Percentiles rank a stretch among this genome's conserved stretches.
phyloP scores from a whole-genome alignment of 92 coral and sea anemone genomes.

The Pocillopora grandis region DNA sequence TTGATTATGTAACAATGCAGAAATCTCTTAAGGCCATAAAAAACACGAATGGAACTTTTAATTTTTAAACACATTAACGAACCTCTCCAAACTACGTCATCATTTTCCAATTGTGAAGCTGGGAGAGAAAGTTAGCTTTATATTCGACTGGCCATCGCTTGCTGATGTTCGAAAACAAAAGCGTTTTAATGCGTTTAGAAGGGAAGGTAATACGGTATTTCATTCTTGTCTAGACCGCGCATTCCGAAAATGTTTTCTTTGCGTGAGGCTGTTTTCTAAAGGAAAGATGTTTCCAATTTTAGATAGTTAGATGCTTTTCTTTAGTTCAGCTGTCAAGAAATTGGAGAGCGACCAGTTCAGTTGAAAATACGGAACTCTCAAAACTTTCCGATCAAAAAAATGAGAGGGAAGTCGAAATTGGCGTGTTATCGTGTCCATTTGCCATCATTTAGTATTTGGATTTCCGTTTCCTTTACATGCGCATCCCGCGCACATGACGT shows the following conservation, averaged over 20 bases:
- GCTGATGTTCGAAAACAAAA: neutral
- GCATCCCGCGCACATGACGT: neutral
- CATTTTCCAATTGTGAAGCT: too few relatives aligned
- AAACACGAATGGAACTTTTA: too few relatives aligned
- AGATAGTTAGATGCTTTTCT: neutral
- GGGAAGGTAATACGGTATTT: neutral
- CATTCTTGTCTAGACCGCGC: neutral
- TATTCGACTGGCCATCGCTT: too few relatives aligned
- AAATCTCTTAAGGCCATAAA: too few relatives aligned
- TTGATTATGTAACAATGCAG: neutral
- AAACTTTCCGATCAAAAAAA: neutral
- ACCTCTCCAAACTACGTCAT: too few relatives aligned
- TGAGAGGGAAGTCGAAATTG: neutral
- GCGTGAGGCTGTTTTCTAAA: slow-evolving; percentile 8
- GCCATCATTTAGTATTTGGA: neutral
- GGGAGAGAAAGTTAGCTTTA: too few relatives aligned
- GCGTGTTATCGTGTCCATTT: neutral
- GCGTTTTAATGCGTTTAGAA: neutral
- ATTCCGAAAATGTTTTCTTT: slow-evolving; percentile 21
- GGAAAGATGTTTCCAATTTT: neutral
- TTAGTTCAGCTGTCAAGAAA: neutral
- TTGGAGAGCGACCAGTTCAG: neutral
- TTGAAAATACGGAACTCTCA: neutral
- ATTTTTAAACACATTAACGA: too few relatives aligned
- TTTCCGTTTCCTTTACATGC: slow-evolving; percentile 8